Base-by-base conservation (phyloP, 2,797 vertebrate species). In the Muraenolepis orangiensis region DNA sequence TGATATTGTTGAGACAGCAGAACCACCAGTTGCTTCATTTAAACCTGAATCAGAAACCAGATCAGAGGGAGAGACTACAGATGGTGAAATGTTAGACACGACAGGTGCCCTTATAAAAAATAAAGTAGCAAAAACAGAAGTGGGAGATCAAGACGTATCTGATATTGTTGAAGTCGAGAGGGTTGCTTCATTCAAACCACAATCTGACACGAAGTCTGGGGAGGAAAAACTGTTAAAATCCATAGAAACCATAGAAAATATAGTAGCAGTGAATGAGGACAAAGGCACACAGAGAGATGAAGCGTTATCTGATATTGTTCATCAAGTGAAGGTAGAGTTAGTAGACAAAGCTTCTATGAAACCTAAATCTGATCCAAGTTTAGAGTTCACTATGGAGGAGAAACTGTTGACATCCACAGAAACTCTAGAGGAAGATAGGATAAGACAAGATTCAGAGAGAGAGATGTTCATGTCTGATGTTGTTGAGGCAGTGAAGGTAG, bases 121-220 rank as follows among this genome's bases (percentile, higher is more conserved):
- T 18, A 31, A 12, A 31, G 66, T 28, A 12, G 66, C 28, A 67
- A 31, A 13, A 67, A 67, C 16, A 29, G 13, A 64, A 64, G 20
- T 57, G 20, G 23, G 51, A 57, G 51, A 57, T 57, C 2, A 23
- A n/a, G 51, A 57, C 23, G 20, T 57, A 57, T 8, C 57, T 64
- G 57, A 64, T 13, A 26, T 64, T 57, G 51, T 57, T 57, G 73
- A 81, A n/a, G 7, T 14, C 3, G 34, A 81, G 61, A 77, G 74
- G 71, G 66, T 80, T 23, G 34, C 71, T 8, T 42, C 72, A 61
- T 51, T 71, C 71, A 79, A 81, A 71, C 31, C 6, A 29, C 20
- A 66, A 66, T 4, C 64, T 66, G 64, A 66, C 8, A 28, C 14
- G 12, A 66, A 13, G 26, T 66, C 23, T 30, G 30, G 12, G 14